Conservation (phyloP, 2,888 invertebrate genomes). For the Dynastes grantii region DNA sequence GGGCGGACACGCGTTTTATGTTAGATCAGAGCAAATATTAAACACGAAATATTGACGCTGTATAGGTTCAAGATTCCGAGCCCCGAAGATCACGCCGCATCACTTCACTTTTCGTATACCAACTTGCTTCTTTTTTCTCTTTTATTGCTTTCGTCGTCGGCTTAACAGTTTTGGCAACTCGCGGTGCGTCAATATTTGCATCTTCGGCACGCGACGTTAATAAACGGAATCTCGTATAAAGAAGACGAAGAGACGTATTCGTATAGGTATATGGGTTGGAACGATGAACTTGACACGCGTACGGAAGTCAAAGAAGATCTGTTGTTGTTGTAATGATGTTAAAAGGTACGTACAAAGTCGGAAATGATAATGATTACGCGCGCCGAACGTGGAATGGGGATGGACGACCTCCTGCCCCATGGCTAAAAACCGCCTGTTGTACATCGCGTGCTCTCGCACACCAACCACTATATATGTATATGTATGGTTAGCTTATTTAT, state of each 20-base stretch:
- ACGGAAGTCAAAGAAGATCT: conserved; percentile 64
- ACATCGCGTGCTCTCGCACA: conserved; percentile 61
- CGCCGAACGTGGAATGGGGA: conserved; percentile 57
- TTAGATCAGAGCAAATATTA: conserved; percentile 37
- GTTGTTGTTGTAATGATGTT: conserved; percentile 28
- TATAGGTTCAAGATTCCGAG: not conserved
- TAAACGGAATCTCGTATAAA: no score
- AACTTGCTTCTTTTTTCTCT: not conserved
- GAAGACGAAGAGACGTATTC: no score
- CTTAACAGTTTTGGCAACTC: conserved; percentile 42
- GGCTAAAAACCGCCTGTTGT: conserved; percentile 59
- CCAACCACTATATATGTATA: conserved; percentile 57
- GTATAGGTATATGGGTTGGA: conserved; percentile 56
- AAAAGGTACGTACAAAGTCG: conserved; percentile 54
- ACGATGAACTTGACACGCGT: conserved; percentile 64
- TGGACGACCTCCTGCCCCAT: conserved; percentile 64
- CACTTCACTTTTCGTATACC: not conserved
- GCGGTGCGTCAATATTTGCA: conserved; percentile 39
- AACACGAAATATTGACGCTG: conserved; percentile 37
- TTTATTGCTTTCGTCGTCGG: conserved; percentile 26
- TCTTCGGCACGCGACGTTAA: not conserved
- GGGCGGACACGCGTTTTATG: conserved; percentile 10
- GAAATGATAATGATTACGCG: conserved; percentile 53
- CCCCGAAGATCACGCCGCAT: conserved; percentile 21
- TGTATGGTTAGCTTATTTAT: no score